Percentiles rank a stretch among this genome's conserved stretches.
These are phyloP conservation scores for Hofmannophila pseudospretella DNA, from an alignment of 2,888 invertebrate species.

Conservation along the genomic window DNA sequence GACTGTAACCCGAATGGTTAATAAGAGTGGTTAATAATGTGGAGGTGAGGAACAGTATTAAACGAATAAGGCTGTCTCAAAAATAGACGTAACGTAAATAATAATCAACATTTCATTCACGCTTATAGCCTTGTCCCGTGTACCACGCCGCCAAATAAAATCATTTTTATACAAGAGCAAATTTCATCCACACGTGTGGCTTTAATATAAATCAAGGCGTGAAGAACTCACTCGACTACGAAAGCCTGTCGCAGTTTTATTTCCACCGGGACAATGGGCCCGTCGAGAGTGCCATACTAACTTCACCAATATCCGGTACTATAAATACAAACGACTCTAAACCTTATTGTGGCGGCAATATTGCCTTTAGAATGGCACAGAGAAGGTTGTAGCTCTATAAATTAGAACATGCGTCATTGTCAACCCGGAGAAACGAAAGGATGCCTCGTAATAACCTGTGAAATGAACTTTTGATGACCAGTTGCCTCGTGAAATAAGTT, in stretches of 20 bases:
- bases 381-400: constrained; percentile 45
- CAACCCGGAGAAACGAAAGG: constrained; percentile 44
- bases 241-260: constrained; percentile 49
- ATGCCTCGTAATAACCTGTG: constrained; percentile 60
- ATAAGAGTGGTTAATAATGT: no score
- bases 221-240: constrained; percentile 42
- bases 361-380: constrained; percentile 22
- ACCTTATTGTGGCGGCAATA: constrained; percentile 31
- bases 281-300: constrained; percentile 39
- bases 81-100: no score
- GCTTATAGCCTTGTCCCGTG: no score
- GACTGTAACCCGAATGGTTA: no score
- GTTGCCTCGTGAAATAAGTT: constrained; percentile 20
- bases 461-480: constrained; percentile 63
- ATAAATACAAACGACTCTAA: constrained; percentile 24
- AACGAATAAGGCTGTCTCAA: no score
- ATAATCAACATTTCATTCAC: no score
- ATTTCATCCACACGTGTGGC: constrained; percentile 19
- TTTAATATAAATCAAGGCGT: constrained; percentile 43
- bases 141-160: constrained; percentile 3
- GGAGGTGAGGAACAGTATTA: no score
- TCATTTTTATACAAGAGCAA: background rate
- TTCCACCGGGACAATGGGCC: constrained; percentile 56
- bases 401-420: constrained; percentile 70
- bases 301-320: constrained; percentile 21